A percentile compares a stretch with the other conserved stretches of the same genome.
phyloP scores from a whole-genome alignment of 2,113 vertebrate species.

The Nycticryphes semicollaris region DNA sequence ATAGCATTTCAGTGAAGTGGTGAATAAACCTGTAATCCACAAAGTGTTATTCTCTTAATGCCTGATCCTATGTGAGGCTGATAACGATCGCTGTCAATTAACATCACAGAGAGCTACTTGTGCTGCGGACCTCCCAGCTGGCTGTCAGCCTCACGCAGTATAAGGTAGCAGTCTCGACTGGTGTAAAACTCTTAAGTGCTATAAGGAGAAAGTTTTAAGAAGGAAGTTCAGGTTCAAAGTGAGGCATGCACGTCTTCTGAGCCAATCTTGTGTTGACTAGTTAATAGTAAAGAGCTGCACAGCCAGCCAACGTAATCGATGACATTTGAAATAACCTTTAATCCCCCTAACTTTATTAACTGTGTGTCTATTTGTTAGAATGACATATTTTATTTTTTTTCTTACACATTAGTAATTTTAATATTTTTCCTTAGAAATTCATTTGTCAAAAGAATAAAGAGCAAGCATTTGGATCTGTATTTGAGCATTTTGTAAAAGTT shows the following conservation, averaged over 20 bases:
- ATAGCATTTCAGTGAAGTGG: neutral
- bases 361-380: neutral
- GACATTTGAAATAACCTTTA: neutral
- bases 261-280: neutral
- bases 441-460: neutral
- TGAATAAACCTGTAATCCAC: neutral
- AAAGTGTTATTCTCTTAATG: neutral
- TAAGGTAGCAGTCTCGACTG: neutral
- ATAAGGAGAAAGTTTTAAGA: neutral
- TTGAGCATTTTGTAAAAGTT: neutral
- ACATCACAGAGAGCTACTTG: neutral
- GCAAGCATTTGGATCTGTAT: neutral
- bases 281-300: neutral
- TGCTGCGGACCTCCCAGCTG: neutral
- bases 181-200: neutral
- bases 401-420: neutral
- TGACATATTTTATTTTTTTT: neutral
- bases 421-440: neutral
- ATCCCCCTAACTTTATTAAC: neutral
- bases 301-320: neutral
- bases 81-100: neutral
- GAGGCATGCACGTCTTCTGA: neutral
- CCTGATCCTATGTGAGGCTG: neutral
- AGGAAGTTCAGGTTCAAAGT: conserved; percentile 13
- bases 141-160: neutral